phyloP scores from a whole-genome alignment of 2,113 vertebrate species.

The Aspidoscelis tigris region DNA sequence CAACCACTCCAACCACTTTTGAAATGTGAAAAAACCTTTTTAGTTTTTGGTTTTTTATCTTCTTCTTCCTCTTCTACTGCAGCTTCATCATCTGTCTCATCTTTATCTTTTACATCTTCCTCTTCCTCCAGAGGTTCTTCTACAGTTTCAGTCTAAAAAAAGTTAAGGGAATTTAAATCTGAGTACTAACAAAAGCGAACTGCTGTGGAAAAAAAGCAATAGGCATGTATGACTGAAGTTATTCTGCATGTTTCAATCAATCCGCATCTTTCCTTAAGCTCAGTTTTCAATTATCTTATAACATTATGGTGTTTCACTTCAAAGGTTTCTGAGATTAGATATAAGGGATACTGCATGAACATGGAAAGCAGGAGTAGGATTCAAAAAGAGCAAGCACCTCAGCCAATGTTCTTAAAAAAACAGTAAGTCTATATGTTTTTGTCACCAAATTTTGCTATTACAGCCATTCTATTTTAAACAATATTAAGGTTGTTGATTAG shows the following conservation, averaged over 20 bases:
- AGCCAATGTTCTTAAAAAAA: too few relatives aligned
- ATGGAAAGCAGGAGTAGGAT: background rate
- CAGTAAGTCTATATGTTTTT: too few relatives aligned
- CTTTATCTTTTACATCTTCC: slow-evolving; percentile 78
- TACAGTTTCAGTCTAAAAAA: slow-evolving; percentile 91
- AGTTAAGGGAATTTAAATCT: too few relatives aligned
- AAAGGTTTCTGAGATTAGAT: background rate
- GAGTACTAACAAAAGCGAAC: too few relatives aligned
- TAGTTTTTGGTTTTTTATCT: slow-evolving; percentile 96
- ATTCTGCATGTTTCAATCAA: background rate
- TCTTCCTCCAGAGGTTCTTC: slow-evolving; percentile 95
- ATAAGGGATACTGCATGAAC: background rate
- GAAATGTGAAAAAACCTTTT: slow-evolving; percentile 79
- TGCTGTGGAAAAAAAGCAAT: too few relatives aligned
- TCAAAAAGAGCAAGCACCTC: background rate
- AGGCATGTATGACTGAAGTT: background rate
- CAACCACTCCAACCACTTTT: background rate
- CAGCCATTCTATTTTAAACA: too few relatives aligned
- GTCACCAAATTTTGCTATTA: too few relatives aligned
- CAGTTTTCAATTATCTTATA: background rate
- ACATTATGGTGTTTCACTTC: background rate
- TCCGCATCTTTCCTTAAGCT: background rate
- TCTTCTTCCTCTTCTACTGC: slow-evolving; percentile 92
- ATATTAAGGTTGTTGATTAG: too few relatives aligned
- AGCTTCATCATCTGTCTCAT: slow-evolving; percentile 86